Percentiles rank a stretch among this genome's conserved stretches.
Conservation (phyloP, 2,113 vertebrate species). For the Cyprinus carpio region DNA sequence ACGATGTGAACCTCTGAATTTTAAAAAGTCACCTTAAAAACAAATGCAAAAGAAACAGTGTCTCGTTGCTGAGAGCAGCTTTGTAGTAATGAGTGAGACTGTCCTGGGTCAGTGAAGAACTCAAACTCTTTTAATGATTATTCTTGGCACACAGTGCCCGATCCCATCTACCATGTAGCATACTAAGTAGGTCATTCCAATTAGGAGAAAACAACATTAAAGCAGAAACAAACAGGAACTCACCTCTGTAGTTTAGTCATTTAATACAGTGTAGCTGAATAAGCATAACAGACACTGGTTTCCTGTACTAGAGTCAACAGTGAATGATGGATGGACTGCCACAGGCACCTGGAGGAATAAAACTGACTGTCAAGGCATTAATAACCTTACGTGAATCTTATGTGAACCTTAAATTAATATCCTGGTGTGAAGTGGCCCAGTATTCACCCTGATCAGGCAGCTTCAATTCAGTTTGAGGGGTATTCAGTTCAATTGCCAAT, state of each 20-base stretch:
- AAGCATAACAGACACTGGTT: slow-evolving; percentile 7
- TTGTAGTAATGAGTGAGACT: neutral
- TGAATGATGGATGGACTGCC: slow-evolving; percentile 11
- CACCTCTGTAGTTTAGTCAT: neutral
- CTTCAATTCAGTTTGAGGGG: neutral
- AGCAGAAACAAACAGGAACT: neutral
- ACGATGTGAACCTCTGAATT: neutral
- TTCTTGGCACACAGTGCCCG: neutral
- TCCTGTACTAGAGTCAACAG: slow-evolving; percentile 16
- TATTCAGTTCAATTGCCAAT: neutral
- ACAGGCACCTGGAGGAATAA: neutral
- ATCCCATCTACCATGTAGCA: neutral
- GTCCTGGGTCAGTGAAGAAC: neutral
- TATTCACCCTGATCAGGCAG: neutral
- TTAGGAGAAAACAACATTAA: neutral
- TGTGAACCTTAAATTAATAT: neutral
- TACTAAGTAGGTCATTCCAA: slow-evolving; percentile 19
- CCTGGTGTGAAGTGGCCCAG: neutral
- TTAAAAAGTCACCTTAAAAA: neutral
- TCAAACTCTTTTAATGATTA: neutral
- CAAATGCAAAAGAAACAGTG: neutral
- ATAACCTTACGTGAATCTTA: neutral
- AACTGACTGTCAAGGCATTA: neutral
- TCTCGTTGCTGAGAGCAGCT: neutral
- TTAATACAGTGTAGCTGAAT: neutral